phyloP scores from a whole-genome alignment of 1,140 invertebrate genomes.

The Nebria ingens region DNA sequence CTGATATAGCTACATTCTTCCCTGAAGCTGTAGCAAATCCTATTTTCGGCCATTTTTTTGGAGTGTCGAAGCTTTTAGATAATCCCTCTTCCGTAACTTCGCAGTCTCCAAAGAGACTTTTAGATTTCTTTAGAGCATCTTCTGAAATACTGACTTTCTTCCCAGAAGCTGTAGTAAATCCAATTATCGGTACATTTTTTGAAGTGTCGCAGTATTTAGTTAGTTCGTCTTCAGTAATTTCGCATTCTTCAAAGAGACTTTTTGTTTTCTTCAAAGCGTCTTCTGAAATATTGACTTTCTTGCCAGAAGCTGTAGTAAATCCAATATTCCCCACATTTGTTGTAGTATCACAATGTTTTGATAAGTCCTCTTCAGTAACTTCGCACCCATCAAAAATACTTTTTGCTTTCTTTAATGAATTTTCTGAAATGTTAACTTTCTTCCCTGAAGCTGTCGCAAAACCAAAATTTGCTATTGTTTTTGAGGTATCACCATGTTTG shows the following conservation, averaged over 20 bases:
- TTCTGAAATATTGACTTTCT: conserved; percentile 31
- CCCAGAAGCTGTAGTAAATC: conserved; percentile 27
- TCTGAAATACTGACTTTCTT: conserved; percentile 27
- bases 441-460: conserved; percentile 27
- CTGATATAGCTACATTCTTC: conserved; percentile 16
- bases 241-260: conserved; percentile 19
- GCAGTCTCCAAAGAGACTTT: conserved; percentile 15
- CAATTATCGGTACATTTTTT: conserved; percentile 1
- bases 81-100: conserved; percentile 17
- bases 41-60: background rate
- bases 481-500: too few species aligned
- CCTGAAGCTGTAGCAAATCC: conserved; percentile 19
- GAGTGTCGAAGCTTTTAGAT: background rate
- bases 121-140: conserved; percentile 1
- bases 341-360: background rate
- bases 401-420: conserved; percentile 28
- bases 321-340: conserved; percentile 12
- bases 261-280: conserved; percentile 28
- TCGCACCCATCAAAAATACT: background rate
- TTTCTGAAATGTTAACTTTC: conserved; percentile 29
- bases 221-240: conserved; percentile 9
- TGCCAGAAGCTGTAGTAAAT: conserved; percentile 34
- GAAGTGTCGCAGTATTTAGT: background rate
- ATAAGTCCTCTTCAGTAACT: background rate
- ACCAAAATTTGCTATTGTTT: too few species aligned